Percentiles rank a stretch among this genome's conserved stretches.
Evolutionary conservation across 2,888 invertebrate species (phyloP).

Genomic region (Oscheius sp.): DNA sequence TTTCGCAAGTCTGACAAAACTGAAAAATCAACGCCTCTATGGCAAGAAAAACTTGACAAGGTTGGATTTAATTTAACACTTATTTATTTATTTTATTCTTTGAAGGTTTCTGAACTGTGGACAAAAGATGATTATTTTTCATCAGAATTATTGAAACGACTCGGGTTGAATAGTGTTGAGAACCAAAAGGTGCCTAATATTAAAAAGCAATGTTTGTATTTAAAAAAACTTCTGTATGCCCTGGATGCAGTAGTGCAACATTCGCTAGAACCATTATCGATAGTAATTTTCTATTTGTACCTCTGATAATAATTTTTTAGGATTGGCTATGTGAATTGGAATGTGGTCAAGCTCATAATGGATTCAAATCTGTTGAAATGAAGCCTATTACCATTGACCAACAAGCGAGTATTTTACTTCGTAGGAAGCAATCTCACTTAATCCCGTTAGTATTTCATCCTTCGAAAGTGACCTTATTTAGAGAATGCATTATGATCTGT

Average conservation of each 20-base stretch:
- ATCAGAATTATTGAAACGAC: neutral
- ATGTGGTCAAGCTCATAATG: neutral
- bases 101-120: slow-evolving; percentile 21
- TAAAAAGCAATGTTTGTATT: slow-evolving; percentile 4
- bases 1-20: neutral
- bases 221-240: neutral
- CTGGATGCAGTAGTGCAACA: neutral
- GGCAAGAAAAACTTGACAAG: slow-evolving; percentile 20
- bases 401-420: too few species aligned
- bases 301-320: slow-evolving; percentile 14
- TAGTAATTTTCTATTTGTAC: too few species aligned
- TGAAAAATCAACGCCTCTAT: neutral
- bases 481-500: too few species aligned
- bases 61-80: neutral
- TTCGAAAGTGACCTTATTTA: too few species aligned
- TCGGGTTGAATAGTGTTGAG: neutral
- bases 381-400: too few species aligned
- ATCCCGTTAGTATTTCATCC: too few species aligned
- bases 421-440: too few species aligned
- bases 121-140: neutral
- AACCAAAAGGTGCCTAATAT: neutral
- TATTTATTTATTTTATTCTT: neutral
- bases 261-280: neutral
- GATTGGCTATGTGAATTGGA: slow-evolving; percentile 31
- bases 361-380: neutral